Evolutionary conservation across 2,888 invertebrate species (phyloP).

Genomic region (Artemia sinica): DNA sequence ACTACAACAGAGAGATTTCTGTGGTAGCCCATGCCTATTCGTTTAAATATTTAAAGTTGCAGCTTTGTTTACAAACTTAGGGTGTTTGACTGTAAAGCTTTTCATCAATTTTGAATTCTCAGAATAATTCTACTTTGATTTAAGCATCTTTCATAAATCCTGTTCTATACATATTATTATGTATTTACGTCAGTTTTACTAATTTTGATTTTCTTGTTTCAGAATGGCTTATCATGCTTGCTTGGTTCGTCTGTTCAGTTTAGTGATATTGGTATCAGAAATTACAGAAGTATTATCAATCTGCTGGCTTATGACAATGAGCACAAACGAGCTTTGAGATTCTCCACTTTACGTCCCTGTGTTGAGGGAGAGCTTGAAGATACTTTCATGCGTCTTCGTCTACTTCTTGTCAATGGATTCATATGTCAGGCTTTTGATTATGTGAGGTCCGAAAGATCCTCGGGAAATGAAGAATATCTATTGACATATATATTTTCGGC

Average conservation of each 20-base stretch:
- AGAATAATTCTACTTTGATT: too few species aligned
- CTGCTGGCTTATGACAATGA: not conserved
- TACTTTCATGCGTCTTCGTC: not conserved
- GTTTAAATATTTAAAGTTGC: too few species aligned
- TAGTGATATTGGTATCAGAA: not conserved
- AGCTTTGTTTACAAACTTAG: too few species aligned
- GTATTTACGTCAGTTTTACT: too few species aligned
- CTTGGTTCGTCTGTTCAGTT: not conserved
- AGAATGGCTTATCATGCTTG: not conserved
- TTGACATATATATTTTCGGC: not conserved
- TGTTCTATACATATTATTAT: too few species aligned
- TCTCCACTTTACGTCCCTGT: not conserved
- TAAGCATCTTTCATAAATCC: too few species aligned
- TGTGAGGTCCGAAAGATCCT: not conserved
- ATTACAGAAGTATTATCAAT: not conserved
- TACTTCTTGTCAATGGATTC: not conserved
- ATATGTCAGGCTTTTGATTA: not conserved
- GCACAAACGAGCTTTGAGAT: conserved; percentile 1
- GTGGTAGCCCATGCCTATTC: too few species aligned
- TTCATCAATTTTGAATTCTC: too few species aligned
- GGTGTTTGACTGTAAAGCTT: too few species aligned
- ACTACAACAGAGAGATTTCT: too few species aligned
- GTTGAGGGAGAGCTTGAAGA: not conserved
- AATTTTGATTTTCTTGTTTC: not conserved
- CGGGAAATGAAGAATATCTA: not conserved